Conservation (phyloP, 2,797 vertebrate species). For the Tokudaia tokunoshimensis region DNA sequence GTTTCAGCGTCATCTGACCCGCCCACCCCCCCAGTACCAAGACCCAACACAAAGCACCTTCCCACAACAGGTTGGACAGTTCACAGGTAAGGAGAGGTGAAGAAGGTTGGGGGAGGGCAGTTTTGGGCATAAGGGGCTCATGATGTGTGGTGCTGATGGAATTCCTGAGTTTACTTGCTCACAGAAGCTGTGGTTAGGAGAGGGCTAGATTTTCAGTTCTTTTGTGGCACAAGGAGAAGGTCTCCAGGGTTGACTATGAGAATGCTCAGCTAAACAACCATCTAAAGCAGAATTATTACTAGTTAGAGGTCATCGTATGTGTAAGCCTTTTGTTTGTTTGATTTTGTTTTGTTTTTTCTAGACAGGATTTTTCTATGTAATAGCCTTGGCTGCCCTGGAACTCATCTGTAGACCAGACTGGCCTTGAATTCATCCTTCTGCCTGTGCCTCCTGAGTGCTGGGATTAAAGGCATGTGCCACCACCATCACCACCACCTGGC, state of each 20-base stretch:
- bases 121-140: accelerated
- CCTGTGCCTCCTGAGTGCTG: background rate
- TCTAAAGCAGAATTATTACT: constrained; percentile 31
- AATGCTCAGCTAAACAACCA: background rate
- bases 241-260: background rate
- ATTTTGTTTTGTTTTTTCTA: background rate
- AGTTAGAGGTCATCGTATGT: background rate
- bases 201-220: background rate
- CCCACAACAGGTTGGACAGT: constrained; percentile 93
- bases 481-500: background rate
- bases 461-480: background rate
- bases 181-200: background rate
- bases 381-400: background rate
- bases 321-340: background rate
- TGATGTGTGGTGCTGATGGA: background rate
- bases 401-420: background rate
- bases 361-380: background rate
- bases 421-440: background rate
- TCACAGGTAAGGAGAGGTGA: constrained; percentile 89
- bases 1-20: constrained; percentile 96
- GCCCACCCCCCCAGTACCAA: constrained; percentile 98
- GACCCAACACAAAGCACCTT: constrained; percentile 96
- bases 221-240: background rate
- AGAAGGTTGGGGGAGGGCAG: background rate
- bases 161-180: background rate